A percentile compares a stretch with the other conserved stretches of the same genome.
Conservation (phyloP, 2,888 invertebrate genomes). For the Bruchidius siliquastri region DNA sequence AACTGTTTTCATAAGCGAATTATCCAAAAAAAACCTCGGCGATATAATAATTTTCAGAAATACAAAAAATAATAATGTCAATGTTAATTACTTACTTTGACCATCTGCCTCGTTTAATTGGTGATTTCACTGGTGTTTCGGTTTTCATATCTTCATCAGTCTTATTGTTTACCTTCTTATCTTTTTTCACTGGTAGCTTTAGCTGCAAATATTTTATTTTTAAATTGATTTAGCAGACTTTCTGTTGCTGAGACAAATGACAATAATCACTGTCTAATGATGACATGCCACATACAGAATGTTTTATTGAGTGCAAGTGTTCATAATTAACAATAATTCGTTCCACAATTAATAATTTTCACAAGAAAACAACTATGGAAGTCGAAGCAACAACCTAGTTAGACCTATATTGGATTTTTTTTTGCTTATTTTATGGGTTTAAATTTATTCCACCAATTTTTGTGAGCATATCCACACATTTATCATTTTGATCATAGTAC, state of each 20-base stretch:
- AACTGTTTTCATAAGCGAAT: neutral
- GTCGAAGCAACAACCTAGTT: too few relatives aligned
- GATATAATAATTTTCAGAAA: neutral
- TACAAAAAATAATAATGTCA: neutral
- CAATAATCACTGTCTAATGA: neutral
- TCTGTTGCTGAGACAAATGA: neutral
- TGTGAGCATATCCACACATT: too few relatives aligned
- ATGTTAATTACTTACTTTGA: slow-evolving; percentile 19
- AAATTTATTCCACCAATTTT: too few relatives aligned
- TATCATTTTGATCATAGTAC: too few relatives aligned
- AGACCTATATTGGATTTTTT: too few relatives aligned
- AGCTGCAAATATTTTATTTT: slow-evolving; percentile 28
- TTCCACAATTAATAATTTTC: too few relatives aligned
- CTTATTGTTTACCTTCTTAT: slow-evolving; percentile 23
- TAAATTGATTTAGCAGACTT: neutral
- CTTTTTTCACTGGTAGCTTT: slow-evolving; percentile 32
- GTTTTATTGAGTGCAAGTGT: neutral
- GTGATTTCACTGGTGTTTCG: slow-evolving; percentile 14
- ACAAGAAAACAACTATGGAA: too few relatives aligned
- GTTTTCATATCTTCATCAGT: slow-evolving; percentile 23
- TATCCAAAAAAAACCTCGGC: neutral
- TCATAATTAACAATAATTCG: neutral
- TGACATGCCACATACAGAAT: neutral
- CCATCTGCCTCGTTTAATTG: slow-evolving; percentile 17
- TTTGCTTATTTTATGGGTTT: too few relatives aligned